Conservation (phyloP, 2,113 vertebrate genomes). For the Ancistrus triradiatus region DNA sequence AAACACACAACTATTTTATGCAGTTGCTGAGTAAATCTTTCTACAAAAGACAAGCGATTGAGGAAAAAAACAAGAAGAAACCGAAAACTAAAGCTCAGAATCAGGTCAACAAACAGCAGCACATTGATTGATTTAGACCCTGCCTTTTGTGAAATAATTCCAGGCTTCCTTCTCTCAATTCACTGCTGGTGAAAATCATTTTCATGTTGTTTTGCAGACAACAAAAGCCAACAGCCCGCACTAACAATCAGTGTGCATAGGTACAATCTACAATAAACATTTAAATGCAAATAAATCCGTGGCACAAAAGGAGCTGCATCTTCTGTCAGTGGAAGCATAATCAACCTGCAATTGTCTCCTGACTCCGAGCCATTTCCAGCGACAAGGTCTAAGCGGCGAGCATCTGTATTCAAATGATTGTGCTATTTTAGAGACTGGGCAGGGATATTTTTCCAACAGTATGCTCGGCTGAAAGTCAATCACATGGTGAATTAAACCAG, state of each 20-base stretch:
- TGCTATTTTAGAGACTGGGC: constrained; percentile 64
- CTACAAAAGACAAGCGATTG: background rate
- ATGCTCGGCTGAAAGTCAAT: constrained; percentile 75
- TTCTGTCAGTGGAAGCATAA: constrained; percentile 71
- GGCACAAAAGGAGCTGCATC: constrained; percentile 65
- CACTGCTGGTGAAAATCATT: constrained; percentile 61
- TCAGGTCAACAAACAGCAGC: constrained; percentile 9
- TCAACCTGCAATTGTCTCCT: constrained; percentile 76
- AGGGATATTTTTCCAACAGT: constrained; percentile 69
- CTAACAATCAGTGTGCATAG: constrained; percentile 71
- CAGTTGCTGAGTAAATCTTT: constrained; percentile 14
- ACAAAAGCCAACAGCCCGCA: constrained; percentile 57
- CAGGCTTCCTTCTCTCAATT: constrained; percentile 53
- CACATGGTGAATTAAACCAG: constrained; percentile 81
- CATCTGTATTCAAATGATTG: constrained; percentile 69
- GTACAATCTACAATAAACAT: constrained; percentile 69
- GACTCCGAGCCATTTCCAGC: constrained; percentile 60
- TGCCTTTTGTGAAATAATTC: constrained; percentile 50
- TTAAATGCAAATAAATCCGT: constrained; percentile 73
- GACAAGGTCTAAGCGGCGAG: constrained; percentile 62
- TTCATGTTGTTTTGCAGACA: constrained; percentile 54
- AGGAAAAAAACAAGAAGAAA: constrained; percentile 26
- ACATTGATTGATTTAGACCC: constrained; percentile 63
- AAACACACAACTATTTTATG: constrained; percentile 4
- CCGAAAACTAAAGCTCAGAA: too few species aligned